A percentile compares a stretch with the other conserved stretches of the same genome.
These are phyloP conservation scores for Phataginus tetradactyla DNA, from an alignment of 2,797 vertebrate genomes.

Conservation along the genomic window DNA sequence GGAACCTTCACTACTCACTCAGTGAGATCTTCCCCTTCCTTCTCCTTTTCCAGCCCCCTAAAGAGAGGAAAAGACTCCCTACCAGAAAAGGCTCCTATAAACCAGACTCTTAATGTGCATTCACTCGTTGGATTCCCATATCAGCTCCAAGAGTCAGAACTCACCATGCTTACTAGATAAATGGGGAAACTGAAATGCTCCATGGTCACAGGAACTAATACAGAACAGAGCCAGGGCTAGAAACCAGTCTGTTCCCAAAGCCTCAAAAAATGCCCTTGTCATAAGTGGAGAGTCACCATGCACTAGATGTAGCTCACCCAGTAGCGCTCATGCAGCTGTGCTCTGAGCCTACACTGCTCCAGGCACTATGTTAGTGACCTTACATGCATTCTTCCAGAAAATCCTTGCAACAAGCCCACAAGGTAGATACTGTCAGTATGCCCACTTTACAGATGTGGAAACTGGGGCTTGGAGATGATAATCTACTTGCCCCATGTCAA, in stretches of 20 bases:
- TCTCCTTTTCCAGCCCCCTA: background rate
- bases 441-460: background rate
- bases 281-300: background rate
- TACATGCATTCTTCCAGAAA: background rate
- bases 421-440: background rate
- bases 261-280: background rate
- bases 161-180: background rate
- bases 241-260: background rate
- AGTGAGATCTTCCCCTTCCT: background rate
- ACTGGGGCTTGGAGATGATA: background rate
- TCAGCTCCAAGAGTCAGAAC: background rate
- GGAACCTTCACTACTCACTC: background rate
- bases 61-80: background rate
- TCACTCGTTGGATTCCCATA: background rate
- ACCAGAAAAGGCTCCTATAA: background rate
- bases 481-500: background rate
- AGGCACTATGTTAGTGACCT: too few relatives aligned
- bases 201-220: background rate
- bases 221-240: background rate
- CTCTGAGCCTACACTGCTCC: background rate
- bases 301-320: background rate
- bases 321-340: fast-evolving
- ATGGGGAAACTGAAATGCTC: background rate
- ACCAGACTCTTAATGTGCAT: background rate
- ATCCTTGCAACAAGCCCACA: background rate